A percentile compares a stretch with the other conserved stretches of the same genome.
Conservation (phyloP, 2,113 vertebrate species). For the Leuciscus idus region DNA sequence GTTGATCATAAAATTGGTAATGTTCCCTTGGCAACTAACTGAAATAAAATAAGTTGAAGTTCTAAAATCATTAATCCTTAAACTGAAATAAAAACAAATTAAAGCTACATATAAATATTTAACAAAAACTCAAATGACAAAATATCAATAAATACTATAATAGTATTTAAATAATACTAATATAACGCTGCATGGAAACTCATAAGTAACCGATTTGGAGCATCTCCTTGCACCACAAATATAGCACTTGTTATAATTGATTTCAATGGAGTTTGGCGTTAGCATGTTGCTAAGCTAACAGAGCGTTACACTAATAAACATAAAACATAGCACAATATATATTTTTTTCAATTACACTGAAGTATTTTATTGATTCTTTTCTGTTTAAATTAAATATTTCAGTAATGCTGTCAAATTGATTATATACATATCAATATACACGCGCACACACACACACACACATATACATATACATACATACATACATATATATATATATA, state of each 20-base stretch:
- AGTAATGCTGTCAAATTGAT: too few relatives aligned
- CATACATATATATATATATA: too few relatives aligned
- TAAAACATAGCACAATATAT: not conserved
- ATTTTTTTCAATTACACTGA: not conserved
- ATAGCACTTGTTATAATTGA: not conserved
- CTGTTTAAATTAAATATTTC: not conserved
- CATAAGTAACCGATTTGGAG: not conserved
- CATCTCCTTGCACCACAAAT: not conserved
- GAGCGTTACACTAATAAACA: not conserved
- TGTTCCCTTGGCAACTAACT: not conserved
- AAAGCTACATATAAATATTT: not conserved
- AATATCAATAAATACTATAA: not conserved
- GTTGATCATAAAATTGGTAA: not conserved
- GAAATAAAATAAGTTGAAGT: not conserved
- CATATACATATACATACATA: too few relatives aligned
- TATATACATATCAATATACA: too few relatives aligned
- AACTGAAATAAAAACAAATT: not conserved
- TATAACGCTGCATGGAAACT: not conserved
- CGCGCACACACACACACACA: too few relatives aligned
- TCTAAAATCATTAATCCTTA: not conserved
- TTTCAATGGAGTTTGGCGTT: not conserved
- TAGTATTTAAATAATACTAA: not conserved
- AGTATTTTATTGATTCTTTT: not conserved
- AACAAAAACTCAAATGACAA: not conserved
- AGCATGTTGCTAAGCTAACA: not conserved